Percentiles rank a stretch among this genome's conserved stretches.
These are phyloP conservation scores for Drosophila lacteicornis DNA, from an alignment of 1,140 invertebrate genomes.

Conservation along the genomic window DNA sequence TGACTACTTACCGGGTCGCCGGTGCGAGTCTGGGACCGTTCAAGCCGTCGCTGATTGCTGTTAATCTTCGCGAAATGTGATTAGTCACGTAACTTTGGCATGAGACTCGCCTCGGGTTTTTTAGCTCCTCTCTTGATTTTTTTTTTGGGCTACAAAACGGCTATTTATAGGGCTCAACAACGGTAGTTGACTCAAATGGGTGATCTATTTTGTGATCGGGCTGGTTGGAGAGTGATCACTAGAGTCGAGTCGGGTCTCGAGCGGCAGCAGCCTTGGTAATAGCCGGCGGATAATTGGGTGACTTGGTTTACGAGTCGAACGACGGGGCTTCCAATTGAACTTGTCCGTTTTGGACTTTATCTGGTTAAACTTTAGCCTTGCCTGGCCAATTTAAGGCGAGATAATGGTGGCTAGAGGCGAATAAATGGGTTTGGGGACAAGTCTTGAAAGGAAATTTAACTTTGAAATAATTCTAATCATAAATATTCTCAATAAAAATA, in stretches of 20 bases:
- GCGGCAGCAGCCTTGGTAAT: constrained; percentile 2
- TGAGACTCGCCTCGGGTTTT: constrained; percentile 21
- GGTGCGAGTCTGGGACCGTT: constrained; percentile 54
- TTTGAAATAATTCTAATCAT: neutral
- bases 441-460: neutral
- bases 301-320: constrained; percentile 4
- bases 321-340: constrained; percentile 24
- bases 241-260: neutral
- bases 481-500: neutral
- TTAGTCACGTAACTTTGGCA: constrained; percentile 82
- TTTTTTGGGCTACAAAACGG: constrained; percentile 41
- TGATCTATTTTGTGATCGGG: constrained; percentile 32
- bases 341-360: constrained; percentile 6
- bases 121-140: constrained; percentile 23
- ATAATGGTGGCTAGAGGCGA: neutral
- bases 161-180: constrained; percentile 54
- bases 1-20: constrained; percentile 60
- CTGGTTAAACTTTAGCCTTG: neutral
- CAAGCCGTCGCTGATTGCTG: constrained; percentile 72
- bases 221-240: constrained; percentile 12
- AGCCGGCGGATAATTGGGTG: constrained; percentile 26
- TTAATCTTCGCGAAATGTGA: constrained; percentile 78
- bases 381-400: neutral
- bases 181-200: constrained; percentile 32
- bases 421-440: neutral